Percentiles rank a stretch among this genome's conserved stretches.
Conservation (phyloP, 2,113 vertebrate genomes). For the Pandion haliaetus region DNA sequence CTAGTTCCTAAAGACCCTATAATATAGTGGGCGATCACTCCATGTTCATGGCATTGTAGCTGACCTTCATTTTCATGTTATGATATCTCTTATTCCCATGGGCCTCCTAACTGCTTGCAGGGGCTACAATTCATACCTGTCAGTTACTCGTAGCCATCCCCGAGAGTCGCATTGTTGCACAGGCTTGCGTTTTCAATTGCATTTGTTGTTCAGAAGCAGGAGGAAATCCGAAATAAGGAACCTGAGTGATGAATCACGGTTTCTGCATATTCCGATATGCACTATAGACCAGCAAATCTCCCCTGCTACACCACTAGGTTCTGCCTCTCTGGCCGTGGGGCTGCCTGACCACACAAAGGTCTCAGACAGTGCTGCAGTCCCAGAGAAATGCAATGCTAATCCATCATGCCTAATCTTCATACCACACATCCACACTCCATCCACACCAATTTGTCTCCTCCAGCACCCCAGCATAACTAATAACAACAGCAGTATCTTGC, state of each 20-base stretch:
- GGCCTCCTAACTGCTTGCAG: background rate
- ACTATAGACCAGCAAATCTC: too few species aligned
- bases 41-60: background rate
- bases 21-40: background rate
- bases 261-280: background rate
- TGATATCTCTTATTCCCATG: background rate
- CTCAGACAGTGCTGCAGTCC: background rate
- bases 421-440: background rate
- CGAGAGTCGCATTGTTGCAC: background rate
- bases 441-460: slow-evolving; percentile 18
- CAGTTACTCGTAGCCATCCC: background rate
- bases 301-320: fast-evolving
- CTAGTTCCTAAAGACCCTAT: background rate
- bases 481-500: background rate
- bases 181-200: background rate
- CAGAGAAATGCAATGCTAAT: background rate
- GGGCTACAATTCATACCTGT: slow-evolving; percentile 28
- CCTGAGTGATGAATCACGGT: fast-evolving
- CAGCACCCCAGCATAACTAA: background rate
- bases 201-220: background rate
- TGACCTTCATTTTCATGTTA: slow-evolving; percentile 33
- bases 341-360: background rate
- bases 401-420: slow-evolving; percentile 49
- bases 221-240: background rate
- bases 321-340: background rate